A percentile compares a stretch with the other conserved stretches of the same genome.
These are phyloP conservation scores for Amblyraja radiata DNA, from an alignment of 2,797 vertebrate species.

Conservation along the genomic window DNA sequence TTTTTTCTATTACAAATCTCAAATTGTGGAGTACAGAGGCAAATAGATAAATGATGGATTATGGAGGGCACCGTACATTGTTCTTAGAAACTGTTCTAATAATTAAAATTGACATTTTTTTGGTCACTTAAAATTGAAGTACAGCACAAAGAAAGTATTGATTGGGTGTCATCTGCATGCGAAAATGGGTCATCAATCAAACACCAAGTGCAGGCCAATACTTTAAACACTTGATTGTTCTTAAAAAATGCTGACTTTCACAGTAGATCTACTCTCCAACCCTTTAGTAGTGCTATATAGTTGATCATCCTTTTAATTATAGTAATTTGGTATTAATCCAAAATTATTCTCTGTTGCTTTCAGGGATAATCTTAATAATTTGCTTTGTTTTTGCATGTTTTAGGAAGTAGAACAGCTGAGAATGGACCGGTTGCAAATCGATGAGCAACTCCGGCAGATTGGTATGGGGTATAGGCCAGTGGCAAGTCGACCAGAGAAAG, in stretches of 20 bases:
- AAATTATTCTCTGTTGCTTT: not conserved
- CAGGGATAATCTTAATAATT: not conserved
- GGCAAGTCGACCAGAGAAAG: slow-evolving; percentile 67
- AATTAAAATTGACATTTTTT: not conserved
- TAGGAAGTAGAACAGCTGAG: slow-evolving; percentile 94
- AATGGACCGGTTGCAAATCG: slow-evolving; percentile 91
- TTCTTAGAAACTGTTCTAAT: not conserved
- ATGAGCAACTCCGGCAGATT: slow-evolving; percentile 90
- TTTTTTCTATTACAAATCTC: no score
- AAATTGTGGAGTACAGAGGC: no score
- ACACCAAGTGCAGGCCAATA: not conserved
- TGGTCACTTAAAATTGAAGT: no score
- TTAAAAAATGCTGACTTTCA: not conserved
- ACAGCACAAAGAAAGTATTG: not conserved
- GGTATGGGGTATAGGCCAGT: slow-evolving; percentile 83
- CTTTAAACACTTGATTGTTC: no score
- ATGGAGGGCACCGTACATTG: no score
- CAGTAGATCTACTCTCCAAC: not conserved
- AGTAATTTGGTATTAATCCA: not conserved
- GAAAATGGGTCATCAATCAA: not conserved
- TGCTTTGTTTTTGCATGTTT: not conserved
- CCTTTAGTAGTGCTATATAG: not conserved
- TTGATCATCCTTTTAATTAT: not conserved
- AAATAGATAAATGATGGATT: no score
- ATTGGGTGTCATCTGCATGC: not conserved